A percentile compares a stretch with the other conserved stretches of the same genome.
Evolutionary conservation across 2,888 invertebrate genomes (phyloP).

Genomic region (Phytoseiulus persimilis): DNA sequence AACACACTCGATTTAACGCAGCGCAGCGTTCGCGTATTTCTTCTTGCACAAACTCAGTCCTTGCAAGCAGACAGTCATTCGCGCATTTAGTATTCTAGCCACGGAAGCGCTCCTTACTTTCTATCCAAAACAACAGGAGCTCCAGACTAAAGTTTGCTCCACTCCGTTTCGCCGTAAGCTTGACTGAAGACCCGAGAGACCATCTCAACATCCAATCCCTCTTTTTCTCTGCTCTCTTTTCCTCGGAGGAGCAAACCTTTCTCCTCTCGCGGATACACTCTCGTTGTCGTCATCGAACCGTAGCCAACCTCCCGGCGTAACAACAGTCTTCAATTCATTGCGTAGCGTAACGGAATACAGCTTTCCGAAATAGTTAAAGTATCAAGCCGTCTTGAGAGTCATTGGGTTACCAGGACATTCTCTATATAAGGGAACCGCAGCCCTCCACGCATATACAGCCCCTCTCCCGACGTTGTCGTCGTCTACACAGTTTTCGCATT

Average conservation of each 20-base stretch:
- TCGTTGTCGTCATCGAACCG: background rate
- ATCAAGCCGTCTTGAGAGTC: no score
- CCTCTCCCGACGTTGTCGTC: no score
- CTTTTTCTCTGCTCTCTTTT: background rate
- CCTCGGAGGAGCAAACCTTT: background rate
- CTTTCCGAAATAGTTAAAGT: no score
- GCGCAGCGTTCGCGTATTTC: background rate
- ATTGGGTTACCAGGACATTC: no score
- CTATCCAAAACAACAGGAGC: background rate
- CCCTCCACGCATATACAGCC: no score
- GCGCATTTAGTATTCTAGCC: background rate
- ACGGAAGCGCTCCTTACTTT: background rate
- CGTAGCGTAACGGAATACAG: no score
- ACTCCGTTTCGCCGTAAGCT: background rate
- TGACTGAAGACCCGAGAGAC: background rate
- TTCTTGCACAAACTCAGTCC: background rate
- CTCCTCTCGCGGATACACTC: background rate
- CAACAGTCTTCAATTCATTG: background rate
- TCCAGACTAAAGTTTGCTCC: background rate
- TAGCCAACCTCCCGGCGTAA: background rate
- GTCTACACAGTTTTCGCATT: no score
- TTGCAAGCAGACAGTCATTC: background rate
- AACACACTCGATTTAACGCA: background rate
- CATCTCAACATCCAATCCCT: background rate
- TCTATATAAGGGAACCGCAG: no score